Evolutionary conservation across 1,140 invertebrate species (phyloP).

Genomic region (Drosophila lowei): DNA sequence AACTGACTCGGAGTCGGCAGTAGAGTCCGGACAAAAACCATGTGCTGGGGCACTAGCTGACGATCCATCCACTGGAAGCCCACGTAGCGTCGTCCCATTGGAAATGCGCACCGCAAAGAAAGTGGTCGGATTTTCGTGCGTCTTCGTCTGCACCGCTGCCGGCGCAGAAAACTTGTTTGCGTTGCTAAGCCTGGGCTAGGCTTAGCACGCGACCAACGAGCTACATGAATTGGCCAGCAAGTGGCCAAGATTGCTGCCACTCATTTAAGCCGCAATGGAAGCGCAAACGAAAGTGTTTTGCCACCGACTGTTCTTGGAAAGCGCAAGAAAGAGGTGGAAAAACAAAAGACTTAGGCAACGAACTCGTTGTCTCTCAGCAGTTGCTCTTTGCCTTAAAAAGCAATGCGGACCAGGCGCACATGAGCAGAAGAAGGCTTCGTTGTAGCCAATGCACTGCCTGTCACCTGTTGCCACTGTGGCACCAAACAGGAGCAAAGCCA

Average conservation of each 20-base stretch:
- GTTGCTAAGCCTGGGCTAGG: constrained; percentile 4
- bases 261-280: constrained; percentile 24
- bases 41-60: constrained; percentile 2
- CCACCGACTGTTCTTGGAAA: constrained; percentile 57
- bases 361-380: constrained; percentile 56
- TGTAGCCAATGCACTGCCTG: constrained; percentile 15
- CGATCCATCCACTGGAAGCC: constrained; percentile 51
- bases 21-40: constrained; percentile 48
- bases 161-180: constrained; percentile 61
- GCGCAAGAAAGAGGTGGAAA: constrained; percentile 25
- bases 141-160: constrained; percentile 8
- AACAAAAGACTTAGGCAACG: constrained; percentile 74
- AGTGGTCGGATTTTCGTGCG: constrained; percentile 68
- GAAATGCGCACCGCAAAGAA: constrained; percentile 58
- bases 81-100: constrained; percentile 42
- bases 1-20: constrained; percentile 50
- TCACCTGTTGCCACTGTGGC: constrained; percentile 27
- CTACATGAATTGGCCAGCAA: constrained; percentile 41
- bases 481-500: constrained; percentile 45
- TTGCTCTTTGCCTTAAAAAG: constrained; percentile 73
- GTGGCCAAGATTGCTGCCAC: constrained; percentile 36
- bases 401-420: constrained; percentile 71
- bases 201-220: constrained; percentile 64
- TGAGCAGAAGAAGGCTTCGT: constrained; percentile 32
- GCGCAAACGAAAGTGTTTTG: constrained; percentile 70